These are phyloP conservation scores for Hoplostethus atlanticus DNA, from an alignment of 2,797 vertebrate species.

Conservation along the genomic window DNA sequence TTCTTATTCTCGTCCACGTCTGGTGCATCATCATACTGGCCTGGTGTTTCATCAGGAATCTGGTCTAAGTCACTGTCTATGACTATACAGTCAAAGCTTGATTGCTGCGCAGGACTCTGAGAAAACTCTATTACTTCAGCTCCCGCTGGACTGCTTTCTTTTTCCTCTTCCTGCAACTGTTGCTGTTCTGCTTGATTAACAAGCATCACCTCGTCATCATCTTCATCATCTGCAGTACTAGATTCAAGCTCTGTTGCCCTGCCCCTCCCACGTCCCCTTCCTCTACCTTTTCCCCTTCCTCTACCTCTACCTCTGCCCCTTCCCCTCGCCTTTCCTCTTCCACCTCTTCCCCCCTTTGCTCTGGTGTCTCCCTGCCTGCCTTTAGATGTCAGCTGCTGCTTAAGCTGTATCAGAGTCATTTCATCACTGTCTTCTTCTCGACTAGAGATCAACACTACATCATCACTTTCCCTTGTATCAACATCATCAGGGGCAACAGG, in stretches of 20 bases:
- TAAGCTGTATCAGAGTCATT: slow-evolving; percentile 84
- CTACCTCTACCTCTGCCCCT: slow-evolving; percentile 70
- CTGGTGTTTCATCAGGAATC: slow-evolving; percentile 32
- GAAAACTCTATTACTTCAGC: slow-evolving; percentile 17
- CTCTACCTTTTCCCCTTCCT: slow-evolving; percentile 67
- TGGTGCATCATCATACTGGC: slow-evolving; percentile 72
- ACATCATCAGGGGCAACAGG: slow-evolving; percentile 13
- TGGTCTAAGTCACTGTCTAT: slow-evolving; percentile 63
- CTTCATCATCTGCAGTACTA: slow-evolving; percentile 41
- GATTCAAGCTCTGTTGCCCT: slow-evolving; percentile 49
- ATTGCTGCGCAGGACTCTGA: slow-evolving; percentile 47
- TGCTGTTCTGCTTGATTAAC: slow-evolving; percentile 62
- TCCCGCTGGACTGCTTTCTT: slow-evolving; percentile 42
- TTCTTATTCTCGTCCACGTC: slow-evolving; percentile 28
- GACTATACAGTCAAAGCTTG: slow-evolving; percentile 56
- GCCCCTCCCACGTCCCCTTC: slow-evolving; percentile 69
- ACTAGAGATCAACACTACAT: slow-evolving; percentile 72
- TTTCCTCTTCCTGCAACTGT: slow-evolving; percentile 70
- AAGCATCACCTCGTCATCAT: slow-evolving; percentile 59
- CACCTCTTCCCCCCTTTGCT: slow-evolving; percentile 62
- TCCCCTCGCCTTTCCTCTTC: slow-evolving; percentile 69
- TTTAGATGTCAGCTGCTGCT: slow-evolving; percentile 73
- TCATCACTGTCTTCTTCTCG: slow-evolving; percentile 90
- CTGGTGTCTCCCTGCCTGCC: slow-evolving; percentile 29
- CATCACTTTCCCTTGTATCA: slow-evolving; percentile 28